These are phyloP conservation scores for Nephrocerus scutellatus DNA, from an alignment of 2,888 invertebrate genomes.

Conservation along the genomic window DNA sequence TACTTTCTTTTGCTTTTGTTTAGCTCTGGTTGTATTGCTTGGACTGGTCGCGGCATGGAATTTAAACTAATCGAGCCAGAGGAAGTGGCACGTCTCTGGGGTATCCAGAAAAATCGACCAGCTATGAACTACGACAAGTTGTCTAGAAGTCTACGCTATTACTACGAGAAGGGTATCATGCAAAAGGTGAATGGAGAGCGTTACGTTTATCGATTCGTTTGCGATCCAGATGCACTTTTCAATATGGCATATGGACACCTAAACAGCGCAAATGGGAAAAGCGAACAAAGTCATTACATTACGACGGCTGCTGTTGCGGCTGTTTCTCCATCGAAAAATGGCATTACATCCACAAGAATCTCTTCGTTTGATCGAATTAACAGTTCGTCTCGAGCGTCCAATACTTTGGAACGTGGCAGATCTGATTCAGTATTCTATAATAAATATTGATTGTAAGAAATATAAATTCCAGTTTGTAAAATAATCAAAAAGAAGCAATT, in stretches of 20 bases:
- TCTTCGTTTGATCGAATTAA: constrained; percentile 1
- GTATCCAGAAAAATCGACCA: constrained; percentile 90
- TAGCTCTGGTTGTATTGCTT: constrained; percentile 78
- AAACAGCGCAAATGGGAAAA: constrained; percentile 21
- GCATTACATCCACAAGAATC: not conserved
- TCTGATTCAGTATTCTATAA: too few species aligned
- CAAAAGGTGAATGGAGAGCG: constrained; percentile 94
- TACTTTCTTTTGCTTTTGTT: constrained; percentile 2
- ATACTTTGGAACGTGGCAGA: constrained; percentile 15
- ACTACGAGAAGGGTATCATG: constrained; percentile 98
- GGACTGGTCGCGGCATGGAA: constrained; percentile 93
- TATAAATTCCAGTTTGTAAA: too few species aligned
- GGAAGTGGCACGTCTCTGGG: constrained; percentile 93
- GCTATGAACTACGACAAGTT: constrained; percentile 98
- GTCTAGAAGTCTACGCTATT: constrained; percentile 88
- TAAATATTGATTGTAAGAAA: too few species aligned
- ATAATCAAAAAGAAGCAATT: too few species aligned
- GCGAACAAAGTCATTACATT: constrained; percentile 25
- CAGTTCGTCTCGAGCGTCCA: constrained; percentile 13
- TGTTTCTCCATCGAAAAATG: constrained; percentile 19
- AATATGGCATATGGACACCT: constrained; percentile 64
- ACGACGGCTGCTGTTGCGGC: constrained; percentile 17
- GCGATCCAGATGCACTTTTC: constrained; percentile 86
- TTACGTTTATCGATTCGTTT: constrained; percentile 95
- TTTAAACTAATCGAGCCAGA: constrained; percentile 95